Conservation (phyloP, 2,113 vertebrate genomes). For the Copsychus sechellarum region DNA sequence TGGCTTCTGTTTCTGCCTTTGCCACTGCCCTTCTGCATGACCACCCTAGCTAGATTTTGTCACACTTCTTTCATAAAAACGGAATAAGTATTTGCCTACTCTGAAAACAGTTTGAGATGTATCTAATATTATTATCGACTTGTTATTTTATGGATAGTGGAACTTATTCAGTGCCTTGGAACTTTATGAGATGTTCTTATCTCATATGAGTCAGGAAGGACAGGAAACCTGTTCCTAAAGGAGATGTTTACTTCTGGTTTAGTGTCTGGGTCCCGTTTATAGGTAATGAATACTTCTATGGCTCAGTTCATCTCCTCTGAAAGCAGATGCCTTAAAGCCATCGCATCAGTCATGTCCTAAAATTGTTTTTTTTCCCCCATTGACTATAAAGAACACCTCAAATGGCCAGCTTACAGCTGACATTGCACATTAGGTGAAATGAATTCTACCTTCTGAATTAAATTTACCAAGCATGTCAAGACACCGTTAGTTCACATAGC, state of each 20-base stretch:
- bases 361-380: not conserved
- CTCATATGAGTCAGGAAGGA: not conserved
- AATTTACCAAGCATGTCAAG: not conserved
- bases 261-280: not conserved
- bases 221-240: not conserved
- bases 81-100: not conserved
- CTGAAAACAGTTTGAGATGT: not conserved
- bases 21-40: not conserved
- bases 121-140: not conserved
- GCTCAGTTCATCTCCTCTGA: not conserved
- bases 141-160: not conserved
- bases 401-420: not conserved
- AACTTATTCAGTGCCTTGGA: not conserved
- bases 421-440: not conserved
- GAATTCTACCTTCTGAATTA: not conserved
- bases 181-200: not conserved
- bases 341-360: not conserved
- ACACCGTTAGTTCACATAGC: not conserved
- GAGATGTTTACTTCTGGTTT: not conserved
- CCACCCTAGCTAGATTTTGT: not conserved
- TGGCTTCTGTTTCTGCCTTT: not conserved
- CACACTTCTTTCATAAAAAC: not conserved
- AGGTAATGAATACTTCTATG: not conserved
- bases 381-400: not conserved
- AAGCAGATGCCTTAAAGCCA: not conserved